Percentiles rank a stretch among this genome's conserved stretches.
phyloP scores from a whole-genome alignment of 2,888 invertebrate species.

The Ceramica pisi region DNA sequence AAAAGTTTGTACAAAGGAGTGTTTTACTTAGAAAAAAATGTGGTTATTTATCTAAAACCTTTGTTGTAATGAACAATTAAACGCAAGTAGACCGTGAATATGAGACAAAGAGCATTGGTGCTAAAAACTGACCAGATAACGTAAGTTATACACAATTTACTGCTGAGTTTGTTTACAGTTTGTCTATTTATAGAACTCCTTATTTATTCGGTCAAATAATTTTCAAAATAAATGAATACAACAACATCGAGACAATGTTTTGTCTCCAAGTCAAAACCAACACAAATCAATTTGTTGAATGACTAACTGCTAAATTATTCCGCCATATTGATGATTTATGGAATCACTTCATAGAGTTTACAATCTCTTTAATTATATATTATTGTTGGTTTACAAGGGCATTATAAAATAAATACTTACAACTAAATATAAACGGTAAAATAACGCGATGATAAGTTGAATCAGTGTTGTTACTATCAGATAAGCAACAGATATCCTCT shows the following conservation, averaged over 20 bases:
- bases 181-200: constrained; percentile 27
- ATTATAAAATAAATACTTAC: constrained; percentile 1
- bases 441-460: constrained; percentile 26
- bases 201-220: constrained; percentile 31
- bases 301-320: constrained; percentile 56
- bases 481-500: constrained; percentile 50
- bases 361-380: constrained; percentile 41
- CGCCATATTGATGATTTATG: constrained; percentile 52
- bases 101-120: neutral
- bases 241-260: constrained; percentile 52
- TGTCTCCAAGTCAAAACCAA: constrained; percentile 53
- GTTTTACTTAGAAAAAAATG: neutral
- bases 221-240: constrained; percentile 47
- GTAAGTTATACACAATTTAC: neutral
- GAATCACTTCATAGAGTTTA: constrained; percentile 42
- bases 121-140: constrained; percentile 13
- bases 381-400: constrained; percentile 38
- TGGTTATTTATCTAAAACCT: neutral
- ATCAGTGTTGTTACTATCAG: constrained; percentile 48
- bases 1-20: neutral
- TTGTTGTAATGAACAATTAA: constrained; percentile 6
- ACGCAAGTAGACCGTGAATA: constrained; percentile 24
- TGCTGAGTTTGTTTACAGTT: constrained; percentile 1
- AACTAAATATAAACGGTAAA: constrained; percentile 7
- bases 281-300: constrained; percentile 62